These are phyloP conservation scores for Amiota minor DNA, from an alignment of 2,888 invertebrate species.

Conservation along the genomic window DNA sequence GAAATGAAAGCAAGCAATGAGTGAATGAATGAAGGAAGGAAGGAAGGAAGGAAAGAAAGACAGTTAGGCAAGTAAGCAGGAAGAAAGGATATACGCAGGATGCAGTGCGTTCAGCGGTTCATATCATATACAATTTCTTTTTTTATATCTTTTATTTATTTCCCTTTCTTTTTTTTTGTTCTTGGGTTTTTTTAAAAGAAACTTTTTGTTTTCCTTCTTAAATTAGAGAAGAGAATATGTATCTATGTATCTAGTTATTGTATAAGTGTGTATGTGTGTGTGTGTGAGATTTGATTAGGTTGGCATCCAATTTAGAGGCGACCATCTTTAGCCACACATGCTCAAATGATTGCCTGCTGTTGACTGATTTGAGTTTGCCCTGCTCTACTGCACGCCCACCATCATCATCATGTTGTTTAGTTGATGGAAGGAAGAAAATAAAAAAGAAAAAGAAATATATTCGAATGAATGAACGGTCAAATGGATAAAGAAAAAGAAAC, in stretches of 20 bases:
- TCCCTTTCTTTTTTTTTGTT: background rate
- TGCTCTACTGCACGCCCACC: conserved; percentile 44
- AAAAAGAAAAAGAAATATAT: too few species aligned
- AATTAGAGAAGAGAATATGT: too few species aligned
- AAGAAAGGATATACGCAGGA: background rate
- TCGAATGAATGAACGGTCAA: conserved; percentile 32
- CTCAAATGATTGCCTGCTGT: conserved; percentile 57
- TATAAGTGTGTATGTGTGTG: too few species aligned
- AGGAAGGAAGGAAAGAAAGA: too few species aligned
- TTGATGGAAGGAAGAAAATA: conserved; percentile 36
- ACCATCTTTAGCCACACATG: conserved; percentile 45
- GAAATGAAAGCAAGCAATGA: conserved; percentile 38
- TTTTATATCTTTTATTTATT: background rate
- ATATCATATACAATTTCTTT: conserved; percentile 11
- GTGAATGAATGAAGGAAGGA: too few species aligned
- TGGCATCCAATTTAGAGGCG: conserved; percentile 31
- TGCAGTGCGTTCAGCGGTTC: background rate
- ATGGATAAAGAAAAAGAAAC: conserved; percentile 36
- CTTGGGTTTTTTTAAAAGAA: too few species aligned
- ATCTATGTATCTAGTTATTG: too few species aligned
- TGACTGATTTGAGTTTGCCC: conserved; percentile 8
- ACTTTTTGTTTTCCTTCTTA: too few species aligned
- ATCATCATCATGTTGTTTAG: conserved; percentile 24
- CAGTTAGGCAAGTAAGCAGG: too few species aligned
- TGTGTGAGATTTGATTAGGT: too few species aligned